These are phyloP conservation scores for Metaphire vulgaris DNA, from an alignment of 1,140 invertebrate species.

Conservation along the genomic window DNA sequence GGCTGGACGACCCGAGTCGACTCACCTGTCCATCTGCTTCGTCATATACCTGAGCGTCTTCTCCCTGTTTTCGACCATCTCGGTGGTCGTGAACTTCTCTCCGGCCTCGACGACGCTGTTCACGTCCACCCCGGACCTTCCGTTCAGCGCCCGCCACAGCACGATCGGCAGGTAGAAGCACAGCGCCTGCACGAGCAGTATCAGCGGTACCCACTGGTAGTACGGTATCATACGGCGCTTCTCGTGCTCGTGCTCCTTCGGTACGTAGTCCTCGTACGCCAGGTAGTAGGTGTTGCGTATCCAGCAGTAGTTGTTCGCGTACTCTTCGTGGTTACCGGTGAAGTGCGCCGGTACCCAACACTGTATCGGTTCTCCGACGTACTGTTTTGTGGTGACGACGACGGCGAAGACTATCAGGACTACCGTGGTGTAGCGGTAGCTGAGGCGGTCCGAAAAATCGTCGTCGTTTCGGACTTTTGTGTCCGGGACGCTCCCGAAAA, in stretches of 20 bases:
- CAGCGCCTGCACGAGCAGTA: constrained; percentile 55
- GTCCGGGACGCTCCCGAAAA: background rate
- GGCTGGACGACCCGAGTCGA: too few relatives aligned
- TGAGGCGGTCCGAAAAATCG: constrained; percentile 49
- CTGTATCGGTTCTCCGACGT: constrained; percentile 56
- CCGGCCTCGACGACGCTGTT: constrained; percentile 26
- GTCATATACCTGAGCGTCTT: constrained; percentile 30
- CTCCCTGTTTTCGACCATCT: constrained; percentile 22
- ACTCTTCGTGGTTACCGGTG: constrained; percentile 52
- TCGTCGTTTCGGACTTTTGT: constrained; percentile 39
- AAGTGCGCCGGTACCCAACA: constrained; percentile 54
- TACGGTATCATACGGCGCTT: constrained; percentile 49
- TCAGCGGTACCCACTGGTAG: constrained; percentile 59
- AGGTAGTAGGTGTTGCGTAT: constrained; percentile 54
- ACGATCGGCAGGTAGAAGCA: constrained; percentile 58
- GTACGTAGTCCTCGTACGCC: constrained; percentile 42
- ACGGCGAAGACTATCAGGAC: constrained; percentile 56
- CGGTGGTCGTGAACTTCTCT: constrained; percentile 13
- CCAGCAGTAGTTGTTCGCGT: constrained; percentile 51
- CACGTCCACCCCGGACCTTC: constrained; percentile 48
- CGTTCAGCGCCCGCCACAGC: constrained; percentile 49
- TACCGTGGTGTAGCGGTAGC: constrained; percentile 50
- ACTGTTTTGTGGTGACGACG: constrained; percentile 56
- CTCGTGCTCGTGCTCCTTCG: constrained; percentile 37
- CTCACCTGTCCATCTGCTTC: constrained; percentile 31